Conservation (phyloP, 2,888 invertebrate genomes). For the Bursaphelenchus okinawaensis region DNA sequence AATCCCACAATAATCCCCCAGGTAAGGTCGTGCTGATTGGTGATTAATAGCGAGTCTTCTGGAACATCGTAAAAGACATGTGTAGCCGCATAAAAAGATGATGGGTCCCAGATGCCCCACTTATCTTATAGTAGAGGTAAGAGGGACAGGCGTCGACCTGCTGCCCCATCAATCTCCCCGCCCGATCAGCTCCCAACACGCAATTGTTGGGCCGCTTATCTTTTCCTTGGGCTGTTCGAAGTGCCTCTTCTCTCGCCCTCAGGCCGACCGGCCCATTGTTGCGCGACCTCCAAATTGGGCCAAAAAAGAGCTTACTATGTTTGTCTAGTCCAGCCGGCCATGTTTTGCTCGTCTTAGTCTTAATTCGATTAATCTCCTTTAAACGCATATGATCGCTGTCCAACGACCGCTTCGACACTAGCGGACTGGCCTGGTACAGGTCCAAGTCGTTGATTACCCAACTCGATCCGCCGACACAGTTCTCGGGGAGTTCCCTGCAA, state of each 20-base stretch:
- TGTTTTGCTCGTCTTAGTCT: neutral
- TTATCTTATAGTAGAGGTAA: too few relatives aligned
- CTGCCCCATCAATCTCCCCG: neutral
- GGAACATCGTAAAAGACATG: too few relatives aligned
- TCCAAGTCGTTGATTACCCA: conserved; percentile 24
- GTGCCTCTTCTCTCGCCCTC: neutral
- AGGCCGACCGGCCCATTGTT: neutral
- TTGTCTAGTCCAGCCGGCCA: neutral
- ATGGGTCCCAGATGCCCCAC: too few relatives aligned
- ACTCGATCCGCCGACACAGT: conserved; percentile 21
- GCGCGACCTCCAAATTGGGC: neutral
- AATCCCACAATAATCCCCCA: too few relatives aligned
- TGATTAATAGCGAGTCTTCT: too few relatives aligned
- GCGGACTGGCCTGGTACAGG: conserved; percentile 20
- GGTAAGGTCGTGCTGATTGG: too few relatives aligned
- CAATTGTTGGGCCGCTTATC: neutral
- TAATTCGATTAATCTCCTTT: neutral
- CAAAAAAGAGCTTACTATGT: neutral
- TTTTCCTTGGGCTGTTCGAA: too few relatives aligned
- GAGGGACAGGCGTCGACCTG: too few relatives aligned
- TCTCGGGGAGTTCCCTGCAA: conserved; percentile 25
- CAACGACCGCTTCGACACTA: conserved; percentile 25
- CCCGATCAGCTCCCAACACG: neutral
- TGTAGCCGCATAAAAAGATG: too few relatives aligned
- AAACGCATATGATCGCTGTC: conserved; percentile 18